Evolutionary conservation across 92 coral and sea anemone species (phyloP), one percentile per base, ranked within the genome.

Genomic region (Chrysogorgia sp.): DNA sequence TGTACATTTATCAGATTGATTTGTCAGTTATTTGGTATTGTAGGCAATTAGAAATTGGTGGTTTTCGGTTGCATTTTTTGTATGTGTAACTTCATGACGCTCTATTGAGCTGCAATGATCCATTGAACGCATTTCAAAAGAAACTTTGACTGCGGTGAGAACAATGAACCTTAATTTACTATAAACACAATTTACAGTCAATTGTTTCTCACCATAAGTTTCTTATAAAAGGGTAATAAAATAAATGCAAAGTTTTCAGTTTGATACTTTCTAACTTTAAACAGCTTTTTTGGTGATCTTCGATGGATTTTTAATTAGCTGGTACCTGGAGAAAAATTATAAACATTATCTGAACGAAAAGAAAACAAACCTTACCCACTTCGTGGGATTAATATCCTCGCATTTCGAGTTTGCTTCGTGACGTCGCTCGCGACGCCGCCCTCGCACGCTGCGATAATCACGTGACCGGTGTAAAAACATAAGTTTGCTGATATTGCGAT

Each of bases 51-150:
- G 35, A 13, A 45, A n/a, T 25, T 22, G 45, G 10, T 7, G 26
- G 24, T 13, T 41, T 28, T 69, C 40, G 34, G 29, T 26, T 32
- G 48, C 0, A 17, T 12, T 47, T 12, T 32, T 0, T 22, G 45
- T 9, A 17, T 17, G 19, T 20, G 45, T 20, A 28, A 30, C 2
- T 3, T 32, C 34, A 1, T 26, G 57, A 69, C 76, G 76, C 76
- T 69, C 34, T 40, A 28, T 69, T 69, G 76, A 15, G 1, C 22
- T 40, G 21, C 25, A 47, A 34, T 45, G 60, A 45, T 48, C 40
- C 76, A 69, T 34, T 48, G 76, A 45, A 21, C 60, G 34, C 24
- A 26, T 67, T 69, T 15, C 20, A 63, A 20, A 20, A 17, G 5
- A 20, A 20, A 40, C 15, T 12, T 47, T 47, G 53, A 47, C n/a